These are phyloP conservation scores for Argyrosomus regius DNA, from an alignment of 2,797 vertebrate species.

Conservation along the genomic window DNA sequence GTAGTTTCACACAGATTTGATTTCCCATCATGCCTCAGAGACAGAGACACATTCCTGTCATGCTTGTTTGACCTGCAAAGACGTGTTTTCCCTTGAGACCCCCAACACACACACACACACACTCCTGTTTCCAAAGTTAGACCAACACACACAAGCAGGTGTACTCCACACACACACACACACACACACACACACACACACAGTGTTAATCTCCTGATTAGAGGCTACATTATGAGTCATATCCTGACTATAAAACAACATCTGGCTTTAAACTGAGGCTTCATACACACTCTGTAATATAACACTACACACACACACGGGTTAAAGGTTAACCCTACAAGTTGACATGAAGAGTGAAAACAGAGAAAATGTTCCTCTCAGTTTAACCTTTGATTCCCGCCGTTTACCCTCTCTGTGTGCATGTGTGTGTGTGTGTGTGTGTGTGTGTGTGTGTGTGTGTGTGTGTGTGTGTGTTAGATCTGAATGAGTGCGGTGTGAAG, in stretches of 20 bases:
- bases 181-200: constrained; percentile 27
- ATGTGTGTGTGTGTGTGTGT: constrained; percentile 33
- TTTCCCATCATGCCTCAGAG: constrained; percentile 42
- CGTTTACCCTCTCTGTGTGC: neutral
- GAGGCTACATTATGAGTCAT: constrained; percentile 66
- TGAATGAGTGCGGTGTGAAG: constrained; percentile 95
- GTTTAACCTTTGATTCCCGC: constrained; percentile 21
- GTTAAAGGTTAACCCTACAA: constrained; percentile 62
- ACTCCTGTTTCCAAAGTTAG: constrained; percentile 14
- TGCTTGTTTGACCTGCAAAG: constrained; percentile 60
- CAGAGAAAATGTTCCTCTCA: constrained; percentile 2
- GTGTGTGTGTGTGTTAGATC: constrained; percentile 83
- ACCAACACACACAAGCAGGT: neutral
- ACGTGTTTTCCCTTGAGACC: constrained; percentile 57
- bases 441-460: constrained; percentile 44
- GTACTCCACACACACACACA: constrained; percentile 18
- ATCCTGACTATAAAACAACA: constrained; percentile 71
- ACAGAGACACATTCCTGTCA: constrained; percentile 64
- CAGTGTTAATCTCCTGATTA: constrained; percentile 62
- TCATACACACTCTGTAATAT: constrained; percentile 24
- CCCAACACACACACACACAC: constrained; percentile 26
- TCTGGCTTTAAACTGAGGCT: constrained; percentile 49
- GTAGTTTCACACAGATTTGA: neutral
- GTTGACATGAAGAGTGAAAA: constrained; percentile 33
- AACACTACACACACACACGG: neutral